These are phyloP conservation scores for Vireo griseus DNA, from an alignment of 2,797 vertebrate genomes.

Conservation along the genomic window DNA sequence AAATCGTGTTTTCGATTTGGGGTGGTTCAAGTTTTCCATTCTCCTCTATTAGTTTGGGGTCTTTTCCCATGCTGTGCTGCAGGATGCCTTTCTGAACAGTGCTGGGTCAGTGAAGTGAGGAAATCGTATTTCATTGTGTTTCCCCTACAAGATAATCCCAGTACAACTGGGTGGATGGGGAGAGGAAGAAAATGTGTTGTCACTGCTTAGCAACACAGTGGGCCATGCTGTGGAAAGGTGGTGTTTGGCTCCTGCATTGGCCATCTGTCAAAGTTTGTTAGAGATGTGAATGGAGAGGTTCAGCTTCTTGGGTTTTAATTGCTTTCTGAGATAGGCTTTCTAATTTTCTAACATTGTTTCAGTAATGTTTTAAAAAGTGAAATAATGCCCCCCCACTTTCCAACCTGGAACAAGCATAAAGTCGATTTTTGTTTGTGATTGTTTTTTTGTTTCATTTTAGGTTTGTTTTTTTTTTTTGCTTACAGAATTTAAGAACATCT, in stretches of 20 bases:
- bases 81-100: background rate
- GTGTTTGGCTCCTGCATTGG: background rate
- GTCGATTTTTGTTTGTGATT: background rate
- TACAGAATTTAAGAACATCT: background rate
- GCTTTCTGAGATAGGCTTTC: background rate
- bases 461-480: background rate
- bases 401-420: background rate
- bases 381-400: background rate
- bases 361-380: background rate
- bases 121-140: background rate
- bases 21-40: background rate
- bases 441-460: background rate
- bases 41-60: background rate
- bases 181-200: background rate
- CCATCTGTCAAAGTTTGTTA: slow-evolving; percentile 10
- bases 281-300: background rate
- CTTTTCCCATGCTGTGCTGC: background rate
- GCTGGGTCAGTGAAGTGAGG: background rate
- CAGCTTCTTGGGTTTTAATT: background rate
- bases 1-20: background rate
- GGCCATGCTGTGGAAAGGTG: background rate
- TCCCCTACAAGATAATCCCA: background rate
- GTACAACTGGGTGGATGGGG: background rate
- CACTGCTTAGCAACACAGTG: slow-evolving; percentile 25
- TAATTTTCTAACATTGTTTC: background rate